A percentile compares a stretch with the other conserved stretches of the same genome.
Conservation (phyloP, 1,140 invertebrate genomes). For the Pararge aegeria region DNA sequence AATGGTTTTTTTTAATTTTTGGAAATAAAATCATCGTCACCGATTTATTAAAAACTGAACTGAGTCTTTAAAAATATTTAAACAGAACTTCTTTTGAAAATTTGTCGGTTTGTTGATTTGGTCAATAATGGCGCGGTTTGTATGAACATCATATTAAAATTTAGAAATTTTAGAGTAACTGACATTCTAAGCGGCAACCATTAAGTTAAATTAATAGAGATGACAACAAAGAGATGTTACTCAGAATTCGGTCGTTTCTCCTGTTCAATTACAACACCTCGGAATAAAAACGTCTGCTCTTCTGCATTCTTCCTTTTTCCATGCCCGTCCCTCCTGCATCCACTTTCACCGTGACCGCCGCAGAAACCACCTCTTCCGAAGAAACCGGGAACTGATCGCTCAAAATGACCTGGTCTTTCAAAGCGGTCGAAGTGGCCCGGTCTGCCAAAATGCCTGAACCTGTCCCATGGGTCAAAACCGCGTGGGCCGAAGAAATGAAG, state of each 20-base stretch:
- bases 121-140: too few relatives aligned
- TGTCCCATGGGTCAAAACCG: neutral
- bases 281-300: conserved; percentile 24
- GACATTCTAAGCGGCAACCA: too few relatives aligned
- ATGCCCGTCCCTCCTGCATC: neutral
- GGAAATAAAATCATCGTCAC: too few relatives aligned
- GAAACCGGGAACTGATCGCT: neutral
- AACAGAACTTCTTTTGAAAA: too few relatives aligned
- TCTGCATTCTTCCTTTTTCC: neutral
- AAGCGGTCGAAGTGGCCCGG: neutral
- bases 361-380: neutral
- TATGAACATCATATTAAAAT: too few relatives aligned
- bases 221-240: too few relatives aligned
- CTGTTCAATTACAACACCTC: conserved; percentile 23
- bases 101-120: too few relatives aligned
- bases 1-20: too few relatives aligned
- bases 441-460: neutral
- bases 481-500: conserved; percentile 5
- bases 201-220: too few relatives aligned
- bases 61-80: too few relatives aligned
- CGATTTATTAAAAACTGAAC: too few relatives aligned
- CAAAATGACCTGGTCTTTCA: neutral
- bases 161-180: too few relatives aligned
- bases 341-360: neutral
- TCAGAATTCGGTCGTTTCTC: conserved; percentile 12